These are phyloP conservation scores for Nyctalus aviator DNA, from an alignment of 2,797 vertebrate genomes.

Conservation along the genomic window DNA sequence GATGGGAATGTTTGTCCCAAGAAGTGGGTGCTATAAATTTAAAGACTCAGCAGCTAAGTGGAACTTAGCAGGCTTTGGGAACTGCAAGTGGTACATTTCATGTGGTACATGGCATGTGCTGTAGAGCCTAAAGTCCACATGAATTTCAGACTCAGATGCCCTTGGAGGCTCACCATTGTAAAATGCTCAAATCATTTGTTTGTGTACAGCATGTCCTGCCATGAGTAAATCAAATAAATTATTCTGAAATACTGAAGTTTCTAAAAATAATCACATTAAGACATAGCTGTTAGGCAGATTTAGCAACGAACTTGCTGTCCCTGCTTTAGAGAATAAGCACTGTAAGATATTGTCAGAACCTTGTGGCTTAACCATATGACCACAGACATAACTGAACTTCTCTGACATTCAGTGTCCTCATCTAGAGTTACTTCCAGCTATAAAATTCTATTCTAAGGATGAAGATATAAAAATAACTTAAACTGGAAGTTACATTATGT, in stretches of 20 bases:
- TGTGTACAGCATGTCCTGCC: not conserved
- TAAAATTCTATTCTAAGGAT: not conserved
- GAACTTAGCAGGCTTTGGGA: not conserved
- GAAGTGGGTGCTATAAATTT: not conserved
- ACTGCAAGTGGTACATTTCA: not conserved
- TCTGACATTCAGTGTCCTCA: not conserved
- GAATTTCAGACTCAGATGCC: not conserved
- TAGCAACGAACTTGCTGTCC: not conserved
- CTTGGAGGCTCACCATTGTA: not conserved
- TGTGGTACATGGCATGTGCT: too few relatives aligned
- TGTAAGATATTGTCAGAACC: not conserved
- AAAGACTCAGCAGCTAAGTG: not conserved
- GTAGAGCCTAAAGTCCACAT: not conserved
- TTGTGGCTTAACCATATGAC: not conserved
- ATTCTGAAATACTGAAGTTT: not conserved
- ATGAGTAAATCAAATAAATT: conserved; percentile 2
- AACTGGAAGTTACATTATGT: not conserved
- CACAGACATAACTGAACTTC: not conserved
- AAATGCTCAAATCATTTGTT: not conserved
- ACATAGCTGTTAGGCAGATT: not conserved
- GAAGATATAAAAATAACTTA: not conserved
- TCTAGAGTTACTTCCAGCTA: not conserved
- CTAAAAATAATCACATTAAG: conserved; percentile 24
- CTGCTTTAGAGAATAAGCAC: not conserved
- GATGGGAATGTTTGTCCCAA: not conserved